Evolutionary conservation across 1,140 invertebrate species (phyloP).

Genomic region (Physella acuta): DNA sequence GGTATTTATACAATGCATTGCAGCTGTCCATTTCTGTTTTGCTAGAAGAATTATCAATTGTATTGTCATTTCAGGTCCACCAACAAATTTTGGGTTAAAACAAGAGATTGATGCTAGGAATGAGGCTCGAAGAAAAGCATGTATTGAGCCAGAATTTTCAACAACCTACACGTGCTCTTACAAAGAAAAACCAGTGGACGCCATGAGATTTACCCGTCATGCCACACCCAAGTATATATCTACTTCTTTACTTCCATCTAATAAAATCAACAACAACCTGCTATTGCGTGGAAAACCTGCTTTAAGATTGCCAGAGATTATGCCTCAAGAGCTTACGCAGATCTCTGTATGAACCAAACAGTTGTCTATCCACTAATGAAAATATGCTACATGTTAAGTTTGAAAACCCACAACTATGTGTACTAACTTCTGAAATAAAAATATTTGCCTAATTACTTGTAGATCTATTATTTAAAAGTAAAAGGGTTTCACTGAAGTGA

Average conservation of each 20-base stretch:
- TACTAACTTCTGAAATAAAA: too few species aligned
- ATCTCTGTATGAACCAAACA: slow-evolving; percentile 12
- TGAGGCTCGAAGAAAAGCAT: neutral
- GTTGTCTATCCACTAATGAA: too few species aligned
- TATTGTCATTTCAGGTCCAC: slow-evolving; percentile 6
- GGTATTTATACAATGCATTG: neutral
- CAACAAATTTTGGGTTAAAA: slow-evolving; percentile 22
- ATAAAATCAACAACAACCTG: slow-evolving; percentile 22
- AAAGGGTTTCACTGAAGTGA: too few species aligned
- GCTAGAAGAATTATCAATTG: neutral
- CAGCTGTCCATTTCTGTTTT: neutral
- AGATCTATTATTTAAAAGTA: too few species aligned
- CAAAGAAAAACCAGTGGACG: slow-evolving; percentile 3
- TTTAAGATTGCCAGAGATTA: slow-evolving; percentile 20
- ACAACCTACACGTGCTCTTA: slow-evolving; percentile 19
- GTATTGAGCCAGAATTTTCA: slow-evolving; percentile 14
- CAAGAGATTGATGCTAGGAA: neutral
- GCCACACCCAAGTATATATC: slow-evolving; percentile 12
- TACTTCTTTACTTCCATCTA: slow-evolving; percentile 17
- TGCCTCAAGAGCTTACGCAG: slow-evolving; percentile 17
- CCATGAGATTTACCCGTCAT: slow-evolving; percentile 8
- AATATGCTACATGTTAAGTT: too few species aligned
- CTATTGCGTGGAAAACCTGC: slow-evolving; percentile 10
- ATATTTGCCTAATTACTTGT: too few species aligned
- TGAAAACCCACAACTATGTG: too few species aligned